phyloP scores from a whole-genome alignment of 2,113 vertebrate genomes.

The Callithrix jacchus region DNA sequence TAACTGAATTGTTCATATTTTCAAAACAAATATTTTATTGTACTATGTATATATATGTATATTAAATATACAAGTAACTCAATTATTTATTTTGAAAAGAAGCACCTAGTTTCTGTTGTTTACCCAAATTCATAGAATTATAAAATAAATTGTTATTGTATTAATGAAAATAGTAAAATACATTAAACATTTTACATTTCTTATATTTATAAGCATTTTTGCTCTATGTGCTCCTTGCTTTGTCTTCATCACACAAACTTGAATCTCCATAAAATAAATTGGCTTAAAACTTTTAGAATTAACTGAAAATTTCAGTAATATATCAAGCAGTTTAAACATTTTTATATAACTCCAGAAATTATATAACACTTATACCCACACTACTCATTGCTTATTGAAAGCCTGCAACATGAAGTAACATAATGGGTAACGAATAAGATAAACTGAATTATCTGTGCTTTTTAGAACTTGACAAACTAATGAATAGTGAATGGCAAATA shows the following conservation, averaged over 20 bases:
- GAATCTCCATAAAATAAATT: not conserved
- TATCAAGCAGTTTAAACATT: not conserved
- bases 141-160: not conserved
- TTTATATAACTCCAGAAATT: not conserved
- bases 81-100: not conserved
- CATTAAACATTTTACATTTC: not conserved
- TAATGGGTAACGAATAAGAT: not conserved
- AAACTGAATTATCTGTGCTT: not conserved
- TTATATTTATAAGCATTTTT: not conserved
- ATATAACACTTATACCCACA: not conserved
- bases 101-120: not conserved
- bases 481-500: not conserved
- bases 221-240: not conserved
- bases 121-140: not conserved
- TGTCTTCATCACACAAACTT: not conserved
- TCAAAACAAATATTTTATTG: not conserved
- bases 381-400: not conserved
- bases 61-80: not conserved
- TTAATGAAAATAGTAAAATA: not conserved
- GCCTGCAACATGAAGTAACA: not conserved
- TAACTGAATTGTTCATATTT: not conserved
- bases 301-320: not conserved
- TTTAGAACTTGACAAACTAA: not conserved
- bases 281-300: not conserved
- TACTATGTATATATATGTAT: not conserved